These are phyloP conservation scores for Boloria selene DNA, from an alignment of 2,888 invertebrate genomes.

Conservation along the genomic window DNA sequence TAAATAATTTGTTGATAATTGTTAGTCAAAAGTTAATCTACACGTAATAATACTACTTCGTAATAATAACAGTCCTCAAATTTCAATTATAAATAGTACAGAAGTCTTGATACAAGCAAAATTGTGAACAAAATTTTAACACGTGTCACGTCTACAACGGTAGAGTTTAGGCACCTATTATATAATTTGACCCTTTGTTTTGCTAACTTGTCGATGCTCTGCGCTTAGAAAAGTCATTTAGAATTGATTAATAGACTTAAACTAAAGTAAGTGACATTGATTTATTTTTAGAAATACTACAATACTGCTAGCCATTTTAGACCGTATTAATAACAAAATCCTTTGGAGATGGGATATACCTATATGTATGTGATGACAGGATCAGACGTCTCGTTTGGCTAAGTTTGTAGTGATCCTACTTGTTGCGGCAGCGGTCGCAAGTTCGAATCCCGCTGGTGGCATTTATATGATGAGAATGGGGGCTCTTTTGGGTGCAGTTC, in stretches of 20 bases:
- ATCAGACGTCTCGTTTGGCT: no score
- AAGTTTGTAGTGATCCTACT: no score
- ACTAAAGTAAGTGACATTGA: neutral
- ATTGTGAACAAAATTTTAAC: slow-evolving; percentile 36
- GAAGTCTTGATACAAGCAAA: slow-evolving; percentile 10
- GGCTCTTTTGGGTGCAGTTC: no score
- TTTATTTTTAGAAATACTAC: slow-evolving; percentile 15
- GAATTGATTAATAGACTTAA: slow-evolving; percentile 24
- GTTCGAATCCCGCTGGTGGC: no score
- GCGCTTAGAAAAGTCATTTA: slow-evolving; percentile 21
- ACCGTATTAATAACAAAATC: no score
- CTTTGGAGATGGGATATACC: neutral
- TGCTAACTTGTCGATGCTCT: slow-evolving; percentile 38
- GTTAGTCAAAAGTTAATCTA: neutral
- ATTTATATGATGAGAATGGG: no score
- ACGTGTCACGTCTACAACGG: slow-evolving; percentile 40
- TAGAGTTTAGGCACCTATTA: slow-evolving; percentile 28
- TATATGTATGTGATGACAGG: no score
- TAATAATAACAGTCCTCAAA: slow-evolving; percentile 9
- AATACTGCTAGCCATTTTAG: no score
- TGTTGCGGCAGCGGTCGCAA: no score
- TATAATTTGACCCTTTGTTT: slow-evolving; percentile 52
- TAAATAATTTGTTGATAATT: no score
- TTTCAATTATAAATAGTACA: slow-evolving; percentile 16
- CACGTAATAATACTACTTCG: neutral